phyloP scores from a whole-genome alignment of 2,797 vertebrate species.

The Syngnathus acus region DNA sequence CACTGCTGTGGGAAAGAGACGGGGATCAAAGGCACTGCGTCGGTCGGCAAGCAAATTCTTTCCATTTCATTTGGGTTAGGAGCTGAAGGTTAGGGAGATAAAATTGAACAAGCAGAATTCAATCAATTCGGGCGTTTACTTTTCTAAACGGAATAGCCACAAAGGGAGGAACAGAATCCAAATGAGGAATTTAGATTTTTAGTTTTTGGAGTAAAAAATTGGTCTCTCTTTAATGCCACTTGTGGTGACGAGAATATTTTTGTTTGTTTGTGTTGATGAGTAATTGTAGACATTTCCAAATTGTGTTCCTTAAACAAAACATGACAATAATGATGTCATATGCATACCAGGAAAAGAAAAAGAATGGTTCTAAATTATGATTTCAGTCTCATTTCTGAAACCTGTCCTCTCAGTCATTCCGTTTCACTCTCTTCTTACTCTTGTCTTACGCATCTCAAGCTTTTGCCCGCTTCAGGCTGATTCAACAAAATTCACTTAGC shows the following conservation, averaged over 20 bases:
- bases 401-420: constrained; percentile 2
- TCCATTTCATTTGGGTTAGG: background rate
- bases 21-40: constrained; percentile 21
- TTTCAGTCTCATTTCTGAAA: background rate
- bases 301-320: no score
- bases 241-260: background rate
- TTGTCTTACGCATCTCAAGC: constrained; percentile 52
- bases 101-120: background rate
- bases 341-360: no score
- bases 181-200: background rate
- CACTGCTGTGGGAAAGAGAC: constrained; percentile 19
- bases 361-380: background rate
- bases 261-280: background rate
- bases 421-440: constrained; percentile 30
- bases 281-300: no score
- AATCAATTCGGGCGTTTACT: background rate
- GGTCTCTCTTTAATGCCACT: background rate
- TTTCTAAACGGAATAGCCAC: background rate
- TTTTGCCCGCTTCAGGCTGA: constrained; percentile 39
- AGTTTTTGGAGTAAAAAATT: background rate
- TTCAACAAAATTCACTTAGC: constrained; percentile 55
- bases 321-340: no score
- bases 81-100: background rate
- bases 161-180: background rate
- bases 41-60: background rate